Conservation (phyloP, 2,113 vertebrate genomes). For the Aleadryas rufinucha region DNA sequence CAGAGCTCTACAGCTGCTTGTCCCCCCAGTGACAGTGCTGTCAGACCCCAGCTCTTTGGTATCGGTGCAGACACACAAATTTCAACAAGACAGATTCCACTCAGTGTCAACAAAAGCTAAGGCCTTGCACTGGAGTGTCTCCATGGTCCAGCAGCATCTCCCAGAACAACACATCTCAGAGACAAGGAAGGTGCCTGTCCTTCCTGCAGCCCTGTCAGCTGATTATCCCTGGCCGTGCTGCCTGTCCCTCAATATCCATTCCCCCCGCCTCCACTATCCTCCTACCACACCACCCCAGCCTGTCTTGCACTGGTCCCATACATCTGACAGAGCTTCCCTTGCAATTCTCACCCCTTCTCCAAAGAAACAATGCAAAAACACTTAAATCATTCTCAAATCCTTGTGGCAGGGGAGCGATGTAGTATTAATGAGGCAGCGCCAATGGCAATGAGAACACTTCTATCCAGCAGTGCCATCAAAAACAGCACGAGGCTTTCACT, state of each 20-base stretch:
- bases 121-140: not conserved
- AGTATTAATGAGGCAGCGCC: not conserved
- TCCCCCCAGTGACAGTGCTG: not conserved
- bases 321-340: not conserved
- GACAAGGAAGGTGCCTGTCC: not conserved
- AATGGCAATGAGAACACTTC: not conserved
- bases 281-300: not conserved
- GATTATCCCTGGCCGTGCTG: not conserved
- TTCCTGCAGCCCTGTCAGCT: not conserved
- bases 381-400: not conserved
- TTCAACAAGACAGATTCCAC: not conserved
- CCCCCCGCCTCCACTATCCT: too few relatives aligned
- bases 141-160: not conserved
- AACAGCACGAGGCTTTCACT: not conserved
- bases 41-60: not conserved
- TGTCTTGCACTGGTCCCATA: rapidly evolving
- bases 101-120: not conserved
- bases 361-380: not conserved
- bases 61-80: not conserved
- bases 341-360: not conserved
- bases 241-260: not conserved
- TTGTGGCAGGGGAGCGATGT: rapidly evolving
- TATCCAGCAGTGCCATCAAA: not conserved
- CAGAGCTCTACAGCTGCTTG: not conserved
- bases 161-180: not conserved